Conservation (phyloP, 2,113 vertebrate species). For the Pseudois nayaur region DNA sequence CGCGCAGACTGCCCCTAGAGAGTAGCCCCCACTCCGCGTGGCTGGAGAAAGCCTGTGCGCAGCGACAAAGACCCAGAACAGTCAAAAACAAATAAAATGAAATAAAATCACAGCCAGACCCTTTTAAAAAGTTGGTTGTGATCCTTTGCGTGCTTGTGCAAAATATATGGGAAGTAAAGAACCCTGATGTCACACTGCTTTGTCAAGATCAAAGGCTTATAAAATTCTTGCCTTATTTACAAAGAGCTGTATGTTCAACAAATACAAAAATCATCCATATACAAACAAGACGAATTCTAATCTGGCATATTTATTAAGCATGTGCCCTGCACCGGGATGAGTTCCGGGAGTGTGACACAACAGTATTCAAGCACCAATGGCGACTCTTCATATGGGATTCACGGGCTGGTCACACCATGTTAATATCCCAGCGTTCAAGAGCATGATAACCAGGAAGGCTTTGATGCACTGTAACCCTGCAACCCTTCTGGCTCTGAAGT, state of each 20-base stretch:
- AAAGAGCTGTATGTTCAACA: not conserved
- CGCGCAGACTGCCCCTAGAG: rapidly evolving
- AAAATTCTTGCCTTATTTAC: not conserved
- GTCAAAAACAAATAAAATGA: rapidly evolving
- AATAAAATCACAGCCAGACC: not conserved
- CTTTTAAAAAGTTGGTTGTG: not conserved
- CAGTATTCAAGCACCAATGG: not conserved
- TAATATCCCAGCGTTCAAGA: not conserved
- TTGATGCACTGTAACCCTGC: not conserved
- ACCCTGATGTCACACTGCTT: not conserved
- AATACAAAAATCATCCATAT: not conserved
- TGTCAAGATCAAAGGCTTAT: not conserved
- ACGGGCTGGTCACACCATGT: not conserved
- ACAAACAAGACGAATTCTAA: not conserved
- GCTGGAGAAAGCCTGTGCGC: not conserved
- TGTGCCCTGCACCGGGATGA: not conserved
- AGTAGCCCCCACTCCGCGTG: rapidly evolving
- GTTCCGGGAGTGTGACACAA: not conserved
- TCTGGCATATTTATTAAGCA: not conserved
- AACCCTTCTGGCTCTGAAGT: not conserved
- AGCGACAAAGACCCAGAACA: not conserved
- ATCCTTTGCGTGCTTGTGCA: not conserved
- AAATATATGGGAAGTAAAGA: not conserved
- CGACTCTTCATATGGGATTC: not conserved
- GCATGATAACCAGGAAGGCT: not conserved